These are phyloP conservation scores for Heliconius congener DNA, from an alignment of 1,140 invertebrate species.

Conservation along the genomic window DNA sequence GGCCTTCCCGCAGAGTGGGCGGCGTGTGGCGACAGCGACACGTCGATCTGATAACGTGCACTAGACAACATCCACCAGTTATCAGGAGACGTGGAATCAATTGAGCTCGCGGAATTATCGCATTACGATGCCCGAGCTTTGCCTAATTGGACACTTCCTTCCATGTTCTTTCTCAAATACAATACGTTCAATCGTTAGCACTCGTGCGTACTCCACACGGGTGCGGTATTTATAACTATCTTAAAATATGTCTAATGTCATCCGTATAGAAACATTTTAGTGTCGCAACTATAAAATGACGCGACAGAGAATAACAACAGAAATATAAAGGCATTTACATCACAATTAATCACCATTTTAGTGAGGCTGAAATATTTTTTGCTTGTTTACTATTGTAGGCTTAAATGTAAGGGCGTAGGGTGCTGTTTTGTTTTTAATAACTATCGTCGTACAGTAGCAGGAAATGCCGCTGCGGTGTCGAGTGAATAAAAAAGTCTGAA, in stretches of 20 bases:
- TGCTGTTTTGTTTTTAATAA: constrained; percentile 39
- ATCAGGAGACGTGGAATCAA: constrained; percentile 76
- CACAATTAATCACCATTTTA: constrained; percentile 79
- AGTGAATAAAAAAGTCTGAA: constrained; percentile 74
- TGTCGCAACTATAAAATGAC: constrained; percentile 66
- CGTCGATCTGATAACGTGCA: constrained; percentile 74
- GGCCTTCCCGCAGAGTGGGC: constrained; percentile 67
- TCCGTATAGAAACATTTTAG: constrained; percentile 58
- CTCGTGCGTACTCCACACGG: constrained; percentile 23
- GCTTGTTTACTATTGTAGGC: constrained; percentile 41
- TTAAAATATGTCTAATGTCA: constrained; percentile 55
- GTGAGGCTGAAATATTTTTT: constrained; percentile 51
- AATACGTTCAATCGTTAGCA: constrained; percentile 36
- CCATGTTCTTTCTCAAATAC: constrained; percentile 55
- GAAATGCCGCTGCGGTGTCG: constrained; percentile 72
- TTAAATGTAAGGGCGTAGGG: constrained; percentile 43
- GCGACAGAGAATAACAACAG: constrained; percentile 68
- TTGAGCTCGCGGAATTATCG: constrained; percentile 77
- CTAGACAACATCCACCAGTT: constrained; percentile 75
- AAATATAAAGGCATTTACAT: constrained; percentile 76
- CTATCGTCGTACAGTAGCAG: constrained; percentile 56
- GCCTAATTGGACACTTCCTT: constrained; percentile 78
- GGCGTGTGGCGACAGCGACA: constrained; percentile 64
- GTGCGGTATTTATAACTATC: constrained; percentile 43
- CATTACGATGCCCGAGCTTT: constrained; percentile 68